Evolutionary conservation across 2,888 invertebrate species (phyloP).

Genomic region (Antitype chi): DNA sequence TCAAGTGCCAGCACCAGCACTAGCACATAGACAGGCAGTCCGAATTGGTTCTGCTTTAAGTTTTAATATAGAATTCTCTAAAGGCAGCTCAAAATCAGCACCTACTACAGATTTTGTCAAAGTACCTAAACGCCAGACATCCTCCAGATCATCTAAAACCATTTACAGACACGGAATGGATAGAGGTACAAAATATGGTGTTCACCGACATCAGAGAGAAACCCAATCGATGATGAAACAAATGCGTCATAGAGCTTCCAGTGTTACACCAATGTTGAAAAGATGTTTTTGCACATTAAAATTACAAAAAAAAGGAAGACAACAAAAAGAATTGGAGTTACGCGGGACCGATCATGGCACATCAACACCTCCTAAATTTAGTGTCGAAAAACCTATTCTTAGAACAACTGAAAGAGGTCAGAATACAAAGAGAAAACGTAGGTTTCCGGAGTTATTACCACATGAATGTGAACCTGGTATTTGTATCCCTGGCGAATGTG

Average conservation of each 20-base stretch:
- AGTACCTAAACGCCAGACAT: constrained; percentile 26
- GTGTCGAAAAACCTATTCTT: constrained; percentile 33
- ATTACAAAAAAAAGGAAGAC: constrained; percentile 64
- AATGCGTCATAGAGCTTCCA: constrained; percentile 58
- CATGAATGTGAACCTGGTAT: constrained; percentile 73
- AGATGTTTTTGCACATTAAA: constrained; percentile 74
- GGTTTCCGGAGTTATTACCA: constrained; percentile 59
- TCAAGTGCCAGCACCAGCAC: neutral
- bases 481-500: constrained; percentile 71
- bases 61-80: constrained; percentile 72
- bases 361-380: constrained; percentile 53
- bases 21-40: constrained; percentile 59
- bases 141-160: constrained; percentile 40
- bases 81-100: constrained; percentile 49
- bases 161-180: constrained; percentile 30
- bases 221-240: constrained; percentile 53
- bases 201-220: constrained; percentile 27
- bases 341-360: constrained; percentile 52
- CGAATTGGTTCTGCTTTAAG: constrained; percentile 70
- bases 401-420: constrained; percentile 52
- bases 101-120: constrained; percentile 15
- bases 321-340: constrained; percentile 44
- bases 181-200: constrained; percentile 43
- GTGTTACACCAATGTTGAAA: constrained; percentile 61
- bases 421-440: constrained; percentile 47